phyloP scores from a whole-genome alignment of 2,888 invertebrate species.

The Thelaira solivaga region DNA sequence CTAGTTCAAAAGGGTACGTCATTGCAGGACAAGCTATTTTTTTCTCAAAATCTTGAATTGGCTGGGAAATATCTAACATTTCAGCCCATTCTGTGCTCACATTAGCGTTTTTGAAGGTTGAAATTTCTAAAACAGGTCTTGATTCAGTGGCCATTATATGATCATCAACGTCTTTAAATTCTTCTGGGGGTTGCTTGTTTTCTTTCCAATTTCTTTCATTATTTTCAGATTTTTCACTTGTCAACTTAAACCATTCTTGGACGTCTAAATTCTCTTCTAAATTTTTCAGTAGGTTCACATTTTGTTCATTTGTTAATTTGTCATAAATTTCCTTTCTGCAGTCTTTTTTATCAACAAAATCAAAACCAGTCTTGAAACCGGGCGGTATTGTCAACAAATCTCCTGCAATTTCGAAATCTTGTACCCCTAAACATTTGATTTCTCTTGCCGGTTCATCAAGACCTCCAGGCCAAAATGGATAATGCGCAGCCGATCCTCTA shows the following conservation, averaged over 20 bases:
- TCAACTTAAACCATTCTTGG: conserved; percentile 73
- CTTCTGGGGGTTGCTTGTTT: conserved; percentile 57
- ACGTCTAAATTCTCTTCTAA: conserved; percentile 73
- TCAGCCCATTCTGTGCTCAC: conserved; percentile 88
- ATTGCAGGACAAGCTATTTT: conserved; percentile 90
- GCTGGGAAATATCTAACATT: conserved; percentile 87
- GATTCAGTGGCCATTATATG: conserved; percentile 74
- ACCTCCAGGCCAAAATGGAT: conserved; percentile 93
- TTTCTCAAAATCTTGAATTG: conserved; percentile 88
- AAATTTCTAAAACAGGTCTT: conserved; percentile 84
- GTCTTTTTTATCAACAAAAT: conserved; percentile 75
- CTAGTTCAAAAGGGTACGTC: conserved; percentile 92
- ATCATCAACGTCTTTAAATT: conserved; percentile 72
- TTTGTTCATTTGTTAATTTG: conserved; percentile 54
- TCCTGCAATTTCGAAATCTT: conserved; percentile 76
- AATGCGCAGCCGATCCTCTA: conserved; percentile 87
- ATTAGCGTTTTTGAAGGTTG: conserved; percentile 77
- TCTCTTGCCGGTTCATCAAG: conserved; percentile 80
- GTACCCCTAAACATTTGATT: conserved; percentile 75
- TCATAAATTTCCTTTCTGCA: conserved; percentile 64
- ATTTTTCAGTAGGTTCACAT: conserved; percentile 73
- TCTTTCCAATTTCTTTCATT: conserved; percentile 9
- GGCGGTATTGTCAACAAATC: conserved; percentile 81
- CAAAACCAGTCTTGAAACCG: conserved; percentile 81
- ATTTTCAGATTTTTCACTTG: conserved; percentile 36